A percentile compares a stretch with the other conserved stretches of the same genome.
These are phyloP conservation scores for Euura lappo DNA, from an alignment of 1,140 invertebrate genomes.

Conservation along the genomic window DNA sequence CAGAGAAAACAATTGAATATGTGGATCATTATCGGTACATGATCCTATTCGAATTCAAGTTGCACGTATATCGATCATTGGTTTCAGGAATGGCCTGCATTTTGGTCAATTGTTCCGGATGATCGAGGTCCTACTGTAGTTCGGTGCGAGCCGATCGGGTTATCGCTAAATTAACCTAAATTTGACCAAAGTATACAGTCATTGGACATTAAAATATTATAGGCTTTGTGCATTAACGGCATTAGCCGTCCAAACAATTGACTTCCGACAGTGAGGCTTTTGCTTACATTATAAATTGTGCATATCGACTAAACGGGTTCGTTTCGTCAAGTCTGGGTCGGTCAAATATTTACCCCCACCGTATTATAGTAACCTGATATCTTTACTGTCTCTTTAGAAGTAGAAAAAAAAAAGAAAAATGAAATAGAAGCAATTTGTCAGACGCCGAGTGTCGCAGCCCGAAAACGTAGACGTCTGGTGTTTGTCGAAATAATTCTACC, in stretches of 20 bases:
- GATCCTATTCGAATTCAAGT: too few relatives aligned
- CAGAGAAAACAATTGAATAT: too few relatives aligned
- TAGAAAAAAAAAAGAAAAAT: conserved; percentile 18
- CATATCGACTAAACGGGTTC: conserved; percentile 7
- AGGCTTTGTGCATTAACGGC: conserved; percentile 32
- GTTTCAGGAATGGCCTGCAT: too few relatives aligned
- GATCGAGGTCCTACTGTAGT: too few relatives aligned
- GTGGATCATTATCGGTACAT: too few relatives aligned
- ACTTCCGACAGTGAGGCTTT: conserved; percentile 15
- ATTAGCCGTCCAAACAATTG: conserved; percentile 33
- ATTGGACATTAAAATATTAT: conserved; percentile 31
- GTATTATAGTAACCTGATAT: conserved; percentile 37
- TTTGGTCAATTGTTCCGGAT: too few relatives aligned
- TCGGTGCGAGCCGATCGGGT: too few relatives aligned
- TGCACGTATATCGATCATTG: too few relatives aligned
- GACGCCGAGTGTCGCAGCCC: conserved; percentile 2
- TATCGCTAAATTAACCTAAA: too few relatives aligned
- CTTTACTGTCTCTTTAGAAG: conserved; percentile 21
- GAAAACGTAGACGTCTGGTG: not conserved
- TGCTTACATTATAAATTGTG: conserved; percentile 15
- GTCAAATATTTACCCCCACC: conserved; percentile 34
- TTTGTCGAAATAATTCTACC: conserved; percentile 7
- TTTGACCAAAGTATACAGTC: too few relatives aligned
- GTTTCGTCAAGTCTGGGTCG: conserved; percentile 16
- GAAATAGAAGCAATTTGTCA: conserved; percentile 43